Base-by-base conservation (phyloP, 2,113 vertebrate genomes). In the Bolborhynchus lineola region DNA sequence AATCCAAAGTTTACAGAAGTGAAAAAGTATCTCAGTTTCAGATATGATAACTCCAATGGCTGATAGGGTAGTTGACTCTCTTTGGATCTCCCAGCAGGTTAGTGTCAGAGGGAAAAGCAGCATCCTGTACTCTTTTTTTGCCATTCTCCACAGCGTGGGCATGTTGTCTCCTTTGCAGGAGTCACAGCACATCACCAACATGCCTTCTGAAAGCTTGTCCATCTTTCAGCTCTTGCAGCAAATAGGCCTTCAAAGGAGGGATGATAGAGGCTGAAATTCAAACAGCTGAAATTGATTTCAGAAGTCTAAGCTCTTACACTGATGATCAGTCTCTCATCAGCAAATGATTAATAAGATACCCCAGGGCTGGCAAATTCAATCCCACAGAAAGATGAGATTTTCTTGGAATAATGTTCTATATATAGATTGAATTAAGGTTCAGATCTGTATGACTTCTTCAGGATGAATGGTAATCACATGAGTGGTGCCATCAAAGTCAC, bases 81-180 rank as follows among this genome's bases (percentile, higher is more conserved):
- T 13, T 47, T 39, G 33, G 29, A 62, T 69, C 35, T 50, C 44
- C 33, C 44, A 89, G n/a, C n/a, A 85, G 25, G 31, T 3, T 3
- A 2, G 44, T 14, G 33, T 24, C 52, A 67, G 62, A 82, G 26
- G 39, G 26, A 79, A 37, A 79, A 90, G 68, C 37, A 77, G 78
- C 0, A 11, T 12, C 47, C 37, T 50, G 41, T 44, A 41, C 2
- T 13, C 41, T 55, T 29, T 71, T 75, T 53, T 10, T 1, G 4
- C 44, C 4, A 0, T 28, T 68, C 26, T 15, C 63, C 2, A 0
- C 29, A 62, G 23, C 29, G 39, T 41, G 39, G 62, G 29, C 31
- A 85, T 50, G 82, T 77, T 7, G 3, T 10, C 5, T 72, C 39
- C 28, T 75, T 71, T 64, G 47, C 5, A 2, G 26, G 50, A 78